phyloP scores from a whole-genome alignment of 35 echinoderm and acorn worm genomes.

The Apostichopus parvimensis region DNA sequence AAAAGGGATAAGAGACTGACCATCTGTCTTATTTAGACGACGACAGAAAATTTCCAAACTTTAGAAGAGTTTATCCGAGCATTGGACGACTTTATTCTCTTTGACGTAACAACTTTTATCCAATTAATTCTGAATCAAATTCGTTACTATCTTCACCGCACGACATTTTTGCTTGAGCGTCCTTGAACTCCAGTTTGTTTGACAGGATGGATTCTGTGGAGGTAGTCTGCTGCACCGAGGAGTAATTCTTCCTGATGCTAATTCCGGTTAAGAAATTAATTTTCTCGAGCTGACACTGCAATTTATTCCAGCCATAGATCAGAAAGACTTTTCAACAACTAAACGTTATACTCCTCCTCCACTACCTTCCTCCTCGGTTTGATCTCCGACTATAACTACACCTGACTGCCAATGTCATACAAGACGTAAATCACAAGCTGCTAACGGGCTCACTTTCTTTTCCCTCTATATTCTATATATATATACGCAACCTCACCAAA shows the following conservation, averaged over 20 bases:
- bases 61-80: no score
- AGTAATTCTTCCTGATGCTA: neutral
- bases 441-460: neutral
- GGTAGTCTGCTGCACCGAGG: neutral
- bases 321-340: neutral
- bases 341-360: no score
- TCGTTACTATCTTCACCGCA: neutral
- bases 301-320: conserved; percentile 39
- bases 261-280: conserved; percentile 23
- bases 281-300: conserved; percentile 10
- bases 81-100: neutral
- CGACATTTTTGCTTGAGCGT: neutral
- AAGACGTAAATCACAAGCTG: conserved; percentile 18
- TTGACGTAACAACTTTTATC: neutral
- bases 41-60: no score
- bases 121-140: neutral
- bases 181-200: neutral
- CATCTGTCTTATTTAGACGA: no score
- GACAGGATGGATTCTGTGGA: neutral
- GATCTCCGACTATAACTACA: neutral
- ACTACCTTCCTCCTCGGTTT: neutral
- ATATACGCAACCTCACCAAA: neutral
- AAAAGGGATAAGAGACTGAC: no score
- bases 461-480: neutral
- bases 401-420: conserved; percentile 22